Evolutionary conservation across 1,140 invertebrate species (phyloP).

Genomic region (Drosophila novamexicana): DNA sequence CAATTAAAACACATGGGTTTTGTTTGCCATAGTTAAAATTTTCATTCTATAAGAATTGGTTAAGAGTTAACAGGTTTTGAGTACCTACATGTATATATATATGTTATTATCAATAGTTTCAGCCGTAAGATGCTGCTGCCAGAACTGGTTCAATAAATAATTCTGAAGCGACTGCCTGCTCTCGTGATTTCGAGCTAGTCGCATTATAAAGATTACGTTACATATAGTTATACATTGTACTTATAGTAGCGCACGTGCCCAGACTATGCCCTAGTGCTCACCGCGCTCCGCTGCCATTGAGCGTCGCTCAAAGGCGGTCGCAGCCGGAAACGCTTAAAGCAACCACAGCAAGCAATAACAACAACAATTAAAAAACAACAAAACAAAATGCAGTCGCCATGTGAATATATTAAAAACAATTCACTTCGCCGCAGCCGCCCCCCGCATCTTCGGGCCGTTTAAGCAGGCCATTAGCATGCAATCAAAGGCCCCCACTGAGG

Average conservation of each 20-base stretch:
- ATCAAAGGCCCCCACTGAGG: constrained; percentile 33
- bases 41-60: no score
- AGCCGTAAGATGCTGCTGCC: no score
- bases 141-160: background rate
- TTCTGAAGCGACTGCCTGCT: no score
- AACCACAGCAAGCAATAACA: constrained; percentile 26
- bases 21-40: no score
- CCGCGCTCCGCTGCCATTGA: constrained; percentile 1
- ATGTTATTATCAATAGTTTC: no score
- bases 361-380: constrained; percentile 8
- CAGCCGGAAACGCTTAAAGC: constrained; percentile 57
- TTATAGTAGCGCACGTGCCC: constrained; percentile 24
- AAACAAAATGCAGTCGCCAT: constrained; percentile 26
- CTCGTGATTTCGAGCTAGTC: background rate
- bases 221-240: background rate
- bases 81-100: no score
- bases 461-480: constrained; percentile 74
- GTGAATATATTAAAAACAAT: constrained; percentile 64
- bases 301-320: constrained; percentile 23
- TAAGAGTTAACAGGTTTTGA: no score
- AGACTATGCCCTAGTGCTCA: background rate
- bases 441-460: constrained; percentile 23
- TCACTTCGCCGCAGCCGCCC: constrained; percentile 23
- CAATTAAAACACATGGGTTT: no score
- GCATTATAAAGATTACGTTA: background rate